A percentile compares a stretch with the other conserved stretches of the same genome.
Evolutionary conservation across 2,113 vertebrate genomes (phyloP).

Genomic region (Mastomys natalensis): DNA sequence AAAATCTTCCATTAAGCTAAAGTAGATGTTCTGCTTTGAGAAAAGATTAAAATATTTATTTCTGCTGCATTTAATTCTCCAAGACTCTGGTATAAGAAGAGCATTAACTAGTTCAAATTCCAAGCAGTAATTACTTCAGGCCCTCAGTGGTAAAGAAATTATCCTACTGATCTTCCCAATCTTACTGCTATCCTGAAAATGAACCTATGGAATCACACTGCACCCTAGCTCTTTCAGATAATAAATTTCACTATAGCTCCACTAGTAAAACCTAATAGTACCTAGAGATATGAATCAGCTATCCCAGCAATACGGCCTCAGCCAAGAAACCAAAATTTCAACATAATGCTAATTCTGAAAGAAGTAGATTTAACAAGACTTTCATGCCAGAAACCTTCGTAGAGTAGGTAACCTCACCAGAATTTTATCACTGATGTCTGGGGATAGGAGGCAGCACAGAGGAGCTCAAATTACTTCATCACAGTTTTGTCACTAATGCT

Average conservation of each 20-base stretch:
- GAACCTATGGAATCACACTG: constrained; percentile 19
- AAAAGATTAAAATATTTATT: constrained; percentile 44
- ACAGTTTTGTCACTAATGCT: neutral
- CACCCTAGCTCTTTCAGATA: neutral
- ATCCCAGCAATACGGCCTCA: neutral
- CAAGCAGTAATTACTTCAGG: constrained; percentile 3
- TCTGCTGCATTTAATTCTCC: constrained; percentile 31
- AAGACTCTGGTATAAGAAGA: constrained; percentile 18
- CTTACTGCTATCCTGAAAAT: constrained; percentile 30
- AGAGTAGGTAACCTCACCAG: neutral
- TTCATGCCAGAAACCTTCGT: neutral
- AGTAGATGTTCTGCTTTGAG: neutral
- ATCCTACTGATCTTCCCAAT: neutral
- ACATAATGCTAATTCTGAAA: neutral
- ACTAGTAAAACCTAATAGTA: neutral
- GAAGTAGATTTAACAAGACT: neutral
- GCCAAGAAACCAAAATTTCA: constrained; percentile 46
- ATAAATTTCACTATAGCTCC: neutral
- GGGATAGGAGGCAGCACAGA: rapidly evolving
- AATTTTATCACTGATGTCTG: neutral
- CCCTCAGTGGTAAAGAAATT: constrained; percentile 25
- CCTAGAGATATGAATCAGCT: constrained; percentile 20
- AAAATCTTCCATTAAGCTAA: neutral
- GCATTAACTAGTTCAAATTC: constrained; percentile 9
- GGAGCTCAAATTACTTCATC: neutral